Evolutionary conservation across 2,888 invertebrate species (phyloP), one percentile per base, ranked within the genome.

Genomic region (Trissolcus brochymenae): DNA sequence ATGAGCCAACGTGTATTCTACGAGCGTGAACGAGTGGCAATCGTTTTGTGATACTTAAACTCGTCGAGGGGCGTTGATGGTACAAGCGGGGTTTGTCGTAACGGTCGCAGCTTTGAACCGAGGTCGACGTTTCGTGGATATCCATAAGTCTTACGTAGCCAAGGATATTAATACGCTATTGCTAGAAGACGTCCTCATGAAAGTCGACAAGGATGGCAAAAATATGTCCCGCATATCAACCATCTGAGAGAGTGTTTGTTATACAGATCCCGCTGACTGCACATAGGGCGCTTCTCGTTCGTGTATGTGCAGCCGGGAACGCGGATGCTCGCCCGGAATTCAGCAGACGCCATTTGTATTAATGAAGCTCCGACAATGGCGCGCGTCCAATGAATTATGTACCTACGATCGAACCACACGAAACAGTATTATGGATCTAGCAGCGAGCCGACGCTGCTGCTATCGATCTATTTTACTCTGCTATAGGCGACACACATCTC

Each of bases 341-440:
- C 88, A 88, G 82, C 87, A 89, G 89, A 89, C 88, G 88, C 89
- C 89, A 89, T 89, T 89, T 89, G 89, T 89, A 89, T 89, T 89
- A 89, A 89, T 89, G 89, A 89, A 88, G 86, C 87, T 82, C 85
- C 87, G 84, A 87, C 87, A 87, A 89, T 88, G 88, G 87, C 87
- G 86, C 86, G 85, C 86, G 86, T 86, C 82, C 86, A 86, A 88
- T 89, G 89, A 89, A 89, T 89, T 89, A 89, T 89, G 89, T 88
- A 89, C 88, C 84, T 84, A 83, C 84, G 86, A 88, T 88, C 87
- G 87, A 87, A 88, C 83, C 84, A 80, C 75, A 83, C 81, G 83
- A 85, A 85, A 85, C 82, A 82, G 79, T 73, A 83, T 76, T 71
- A 73, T 61, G 61, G 72, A 67, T 64, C 66, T 68, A 68, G 62